Evolutionary conservation across 2,797 vertebrate species (phyloP).

Genomic region (Acanthiza pusilla): DNA sequence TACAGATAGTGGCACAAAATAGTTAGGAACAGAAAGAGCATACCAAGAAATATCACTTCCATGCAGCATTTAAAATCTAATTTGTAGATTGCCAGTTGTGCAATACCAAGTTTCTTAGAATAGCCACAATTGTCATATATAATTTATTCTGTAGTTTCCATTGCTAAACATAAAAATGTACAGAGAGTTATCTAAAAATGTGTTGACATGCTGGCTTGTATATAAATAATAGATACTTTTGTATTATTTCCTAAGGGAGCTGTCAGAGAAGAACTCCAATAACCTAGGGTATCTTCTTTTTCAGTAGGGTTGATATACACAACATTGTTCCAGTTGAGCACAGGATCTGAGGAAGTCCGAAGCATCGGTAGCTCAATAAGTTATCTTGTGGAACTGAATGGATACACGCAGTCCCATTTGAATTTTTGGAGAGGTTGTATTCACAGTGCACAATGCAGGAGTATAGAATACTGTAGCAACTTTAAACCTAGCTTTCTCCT

Average conservation of each 20-base stretch:
- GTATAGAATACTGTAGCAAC: background rate
- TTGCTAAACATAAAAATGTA: constrained; percentile 56
- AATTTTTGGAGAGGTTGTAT: background rate
- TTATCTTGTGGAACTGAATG: background rate
- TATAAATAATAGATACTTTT: constrained; percentile 73
- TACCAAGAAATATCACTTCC: background rate
- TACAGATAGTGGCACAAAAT: background rate
- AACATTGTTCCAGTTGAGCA: background rate
- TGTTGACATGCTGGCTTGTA: constrained; percentile 59
- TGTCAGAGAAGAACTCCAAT: constrained; percentile 54
- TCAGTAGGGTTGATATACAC: background rate
- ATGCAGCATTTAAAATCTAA: background rate
- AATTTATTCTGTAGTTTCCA: constrained; percentile 62
- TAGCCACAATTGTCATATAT: constrained; percentile 65
- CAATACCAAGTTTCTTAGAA: constrained; percentile 50
- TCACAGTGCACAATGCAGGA: background rate
- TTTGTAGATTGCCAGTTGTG: constrained; percentile 42
- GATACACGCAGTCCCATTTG: background rate
- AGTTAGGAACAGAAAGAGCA: background rate
- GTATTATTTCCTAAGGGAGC: constrained; percentile 52
- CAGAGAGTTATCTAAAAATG: constrained; percentile 59
- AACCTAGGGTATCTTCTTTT: background rate
- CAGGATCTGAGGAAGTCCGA: background rate
- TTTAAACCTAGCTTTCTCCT: background rate
- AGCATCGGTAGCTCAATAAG: background rate